phyloP scores from a whole-genome alignment of 2,888 invertebrate genomes.

The Lithodes maja region DNA sequence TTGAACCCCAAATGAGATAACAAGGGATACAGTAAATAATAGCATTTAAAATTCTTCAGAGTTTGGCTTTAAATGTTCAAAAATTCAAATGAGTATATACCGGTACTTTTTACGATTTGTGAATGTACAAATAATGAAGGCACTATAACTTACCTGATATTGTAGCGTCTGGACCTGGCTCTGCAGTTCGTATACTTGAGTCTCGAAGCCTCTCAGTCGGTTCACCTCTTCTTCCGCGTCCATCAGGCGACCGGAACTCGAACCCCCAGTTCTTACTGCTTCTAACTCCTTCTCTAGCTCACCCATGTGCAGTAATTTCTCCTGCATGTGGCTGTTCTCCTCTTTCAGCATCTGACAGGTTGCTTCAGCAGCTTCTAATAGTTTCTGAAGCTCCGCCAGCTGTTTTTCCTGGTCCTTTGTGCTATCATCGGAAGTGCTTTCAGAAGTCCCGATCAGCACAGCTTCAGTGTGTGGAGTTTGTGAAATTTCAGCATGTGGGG shows the following conservation, averaged over 20 bases:
- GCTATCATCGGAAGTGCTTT: neutral
- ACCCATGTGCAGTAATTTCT: neutral
- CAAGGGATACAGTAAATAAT: no score
- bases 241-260: slow-evolving; percentile 12
- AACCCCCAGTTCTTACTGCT: neutral
- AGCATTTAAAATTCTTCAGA: no score
- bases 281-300: slow-evolving; percentile 23
- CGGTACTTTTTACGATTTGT: no score
- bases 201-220: slow-evolving; percentile 61
- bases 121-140: no score
- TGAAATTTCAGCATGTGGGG: no score
- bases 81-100: no score
- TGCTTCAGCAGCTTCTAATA: slow-evolving; percentile 14
- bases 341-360: slow-evolving; percentile 27
- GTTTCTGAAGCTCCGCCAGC: slow-evolving; percentile 34
- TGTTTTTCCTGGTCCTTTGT: slow-evolving; percentile 22
- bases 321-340: slow-evolving; percentile 27
- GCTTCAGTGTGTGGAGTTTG: slow-evolving; percentile 1
- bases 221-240: slow-evolving; percentile 56
- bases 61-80: no score
- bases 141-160: slow-evolving; percentile 49
- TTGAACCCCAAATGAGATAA: no score
- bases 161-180: slow-evolving; percentile 63
- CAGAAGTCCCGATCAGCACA: neutral
- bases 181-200: slow-evolving; percentile 66